Conservation (phyloP, 2,888 invertebrate genomes). For the Troides aeacus region DNA sequence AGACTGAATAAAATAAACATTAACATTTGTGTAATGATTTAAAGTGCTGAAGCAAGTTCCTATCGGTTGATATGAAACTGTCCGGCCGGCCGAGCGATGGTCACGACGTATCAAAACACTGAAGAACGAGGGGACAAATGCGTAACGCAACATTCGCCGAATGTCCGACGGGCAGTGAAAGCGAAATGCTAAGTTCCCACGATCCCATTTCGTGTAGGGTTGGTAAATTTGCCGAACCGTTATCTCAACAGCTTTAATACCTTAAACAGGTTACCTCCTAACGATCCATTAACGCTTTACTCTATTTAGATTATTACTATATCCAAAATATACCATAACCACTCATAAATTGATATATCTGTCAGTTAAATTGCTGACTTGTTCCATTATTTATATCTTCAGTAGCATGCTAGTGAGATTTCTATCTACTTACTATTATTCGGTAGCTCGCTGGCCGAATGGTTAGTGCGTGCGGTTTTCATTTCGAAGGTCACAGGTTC, state of each 20-base stretch:
- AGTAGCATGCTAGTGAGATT: no score
- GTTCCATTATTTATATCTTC: no score
- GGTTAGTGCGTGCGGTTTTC: no score
- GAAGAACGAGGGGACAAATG: slow-evolving; percentile 27
- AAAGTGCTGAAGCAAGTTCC: not conserved
- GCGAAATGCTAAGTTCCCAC: slow-evolving; percentile 50
- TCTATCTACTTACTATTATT: no score
- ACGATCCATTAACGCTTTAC: not conserved
- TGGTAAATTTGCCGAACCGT: slow-evolving; percentile 14
- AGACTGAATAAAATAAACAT: not conserved
- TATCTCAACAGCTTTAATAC: slow-evolving; percentile 10
- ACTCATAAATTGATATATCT: no score
- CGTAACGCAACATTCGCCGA: slow-evolving; percentile 31
- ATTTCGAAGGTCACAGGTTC: no score
- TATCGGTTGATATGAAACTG: not conserved
- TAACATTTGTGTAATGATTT: not conserved
- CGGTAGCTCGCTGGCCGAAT: no score
- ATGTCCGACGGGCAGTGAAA: slow-evolving; percentile 41
- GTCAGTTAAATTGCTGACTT: no score
- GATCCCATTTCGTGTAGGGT: slow-evolving; percentile 33
- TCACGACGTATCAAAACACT: slow-evolving; percentile 17
- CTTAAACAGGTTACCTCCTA: slow-evolving; percentile 1
- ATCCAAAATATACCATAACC: no score
- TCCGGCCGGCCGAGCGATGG: not conserved
- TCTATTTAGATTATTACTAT: not conserved